Evolutionary conservation across 37 sponge, comb jelly and placozoan genomes (phyloP).

Genomic region (Chondrilla cf. caribensis): DNA sequence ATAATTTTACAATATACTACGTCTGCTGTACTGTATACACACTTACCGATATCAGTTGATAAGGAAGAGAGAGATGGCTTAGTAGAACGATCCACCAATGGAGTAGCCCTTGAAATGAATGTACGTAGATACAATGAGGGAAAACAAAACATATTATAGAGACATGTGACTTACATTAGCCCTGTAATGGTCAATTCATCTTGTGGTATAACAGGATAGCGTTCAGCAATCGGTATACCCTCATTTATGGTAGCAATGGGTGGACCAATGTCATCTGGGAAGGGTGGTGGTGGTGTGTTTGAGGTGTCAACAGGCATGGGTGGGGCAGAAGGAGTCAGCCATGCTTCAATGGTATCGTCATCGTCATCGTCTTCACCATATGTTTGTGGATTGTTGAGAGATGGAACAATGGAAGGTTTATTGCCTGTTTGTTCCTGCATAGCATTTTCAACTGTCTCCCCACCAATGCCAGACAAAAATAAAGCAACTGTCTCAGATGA

Average conservation of each 20-base stretch:
- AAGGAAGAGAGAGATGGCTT: slow-evolving; percentile 45
- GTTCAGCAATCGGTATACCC: background rate
- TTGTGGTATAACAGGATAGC: background rate
- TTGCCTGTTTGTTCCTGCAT: too few species aligned
- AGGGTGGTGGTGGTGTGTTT: background rate
- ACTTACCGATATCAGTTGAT: slow-evolving; percentile 14
- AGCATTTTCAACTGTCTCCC: background rate
- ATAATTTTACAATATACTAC: too few species aligned
- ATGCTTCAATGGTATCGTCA: too few species aligned
- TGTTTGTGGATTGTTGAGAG: background rate
- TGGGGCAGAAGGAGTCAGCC: too few species aligned
- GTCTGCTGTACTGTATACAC: too few species aligned
- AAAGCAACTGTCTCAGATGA: background rate
- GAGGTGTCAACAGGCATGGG: too few species aligned
- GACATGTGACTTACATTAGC: too few species aligned
- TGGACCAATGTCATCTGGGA: background rate
- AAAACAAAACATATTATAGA: background rate
- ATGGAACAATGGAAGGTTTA: background rate
- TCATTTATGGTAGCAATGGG: background rate
- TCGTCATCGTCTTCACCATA: background rate
- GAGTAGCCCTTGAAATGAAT: background rate
- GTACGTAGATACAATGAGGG: background rate
- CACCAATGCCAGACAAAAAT: background rate
- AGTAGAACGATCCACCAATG: slow-evolving; percentile 55
- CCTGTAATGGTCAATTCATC: background rate